phyloP scores from a whole-genome alignment of 2,888 invertebrate genomes.

The Conomelus anceps region DNA sequence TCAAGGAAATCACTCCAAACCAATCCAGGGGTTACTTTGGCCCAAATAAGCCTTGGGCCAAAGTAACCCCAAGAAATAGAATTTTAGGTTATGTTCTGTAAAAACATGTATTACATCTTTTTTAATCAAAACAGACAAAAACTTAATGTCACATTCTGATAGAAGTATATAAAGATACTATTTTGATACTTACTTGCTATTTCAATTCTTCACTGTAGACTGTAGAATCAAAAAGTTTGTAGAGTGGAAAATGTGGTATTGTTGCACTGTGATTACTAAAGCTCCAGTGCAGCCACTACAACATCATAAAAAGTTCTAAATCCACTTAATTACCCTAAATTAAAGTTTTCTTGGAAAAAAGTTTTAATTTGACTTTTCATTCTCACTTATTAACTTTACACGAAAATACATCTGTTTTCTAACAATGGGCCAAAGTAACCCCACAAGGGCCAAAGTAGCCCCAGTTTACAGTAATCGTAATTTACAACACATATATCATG shows the following conservation, averaged over 20 bases:
- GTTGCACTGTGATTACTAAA: too few species aligned
- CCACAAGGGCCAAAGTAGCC: not conserved
- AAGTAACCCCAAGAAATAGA: slow-evolving; percentile 8
- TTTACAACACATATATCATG: too few species aligned
- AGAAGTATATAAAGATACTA: not conserved
- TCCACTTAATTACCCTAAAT: not conserved
- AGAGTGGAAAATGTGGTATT: not conserved
- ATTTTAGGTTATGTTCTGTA: slow-evolving; percentile 3
- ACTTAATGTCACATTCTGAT: not conserved
- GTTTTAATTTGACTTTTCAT: not conserved
- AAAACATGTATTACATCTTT: not conserved
- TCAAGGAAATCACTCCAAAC: not conserved
- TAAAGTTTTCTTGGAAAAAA: not conserved
- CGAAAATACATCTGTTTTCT: not conserved
- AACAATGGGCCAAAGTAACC: not conserved
- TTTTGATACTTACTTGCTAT: slow-evolving; percentile 11
- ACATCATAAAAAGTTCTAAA: slow-evolving; percentile 10
- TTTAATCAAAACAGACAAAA: not conserved
- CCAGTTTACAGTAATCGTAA: not conserved
- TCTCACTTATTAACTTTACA: not conserved
- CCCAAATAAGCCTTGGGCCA: slow-evolving; percentile 2
- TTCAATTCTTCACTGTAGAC: not conserved
- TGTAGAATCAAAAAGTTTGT: not conserved
- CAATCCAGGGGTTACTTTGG: slow-evolving; percentile 10
- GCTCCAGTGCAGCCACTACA: slow-evolving; percentile 4